Evolutionary conservation across 2,113 vertebrate genomes (phyloP), one percentile per base, ranked within the genome.

Genomic region (Nothocercus julius): DNA sequence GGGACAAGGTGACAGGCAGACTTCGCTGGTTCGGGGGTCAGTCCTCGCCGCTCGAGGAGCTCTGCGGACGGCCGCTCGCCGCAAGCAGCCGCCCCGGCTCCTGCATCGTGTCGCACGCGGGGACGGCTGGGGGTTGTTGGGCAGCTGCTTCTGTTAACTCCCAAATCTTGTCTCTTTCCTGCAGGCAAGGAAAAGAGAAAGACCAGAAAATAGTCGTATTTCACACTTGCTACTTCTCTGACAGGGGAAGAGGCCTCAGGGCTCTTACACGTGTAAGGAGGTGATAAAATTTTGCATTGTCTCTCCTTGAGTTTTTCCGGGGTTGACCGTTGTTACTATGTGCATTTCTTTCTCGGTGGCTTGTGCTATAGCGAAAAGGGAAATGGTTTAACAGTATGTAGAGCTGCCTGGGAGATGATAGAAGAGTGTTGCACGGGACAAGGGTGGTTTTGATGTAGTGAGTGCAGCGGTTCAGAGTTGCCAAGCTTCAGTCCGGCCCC

Each of bases 1-100:
- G 42, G 1, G 1, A 6, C 22, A 36, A 92, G 36, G 38, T 40
- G 44, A 19, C 13, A 25, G 64, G 11, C 59, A 78, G 42, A 34
- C 49, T 28, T 74, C 38, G n/a, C 56, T 85, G 45, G 67, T 8
- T 38, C 75, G 90, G 36, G 79, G 24, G n/a, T 3, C 72, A 85
- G n/a, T 22, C 25, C 27, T 89, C 32, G 3, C 19, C 0, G 1
- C 47, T 17, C 53, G n/a, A 20, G 61, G 34, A 36, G 3, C 0
- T 74, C 58, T 83, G 70, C 36, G 76, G 21, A 8, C 34, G 1
- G 2, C 11, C 4, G 1, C 76, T 76, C 30, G 82, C 44, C 19
- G 3, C 13, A 19, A 0, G 2, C 12, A 24, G 34, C 3, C 3
- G 12, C 32, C 17, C 89, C 13, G 20, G 27, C 17, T 9, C 79